Conservation (phyloP, 1,140 invertebrate genomes). For the Glossosoma conforme region DNA sequence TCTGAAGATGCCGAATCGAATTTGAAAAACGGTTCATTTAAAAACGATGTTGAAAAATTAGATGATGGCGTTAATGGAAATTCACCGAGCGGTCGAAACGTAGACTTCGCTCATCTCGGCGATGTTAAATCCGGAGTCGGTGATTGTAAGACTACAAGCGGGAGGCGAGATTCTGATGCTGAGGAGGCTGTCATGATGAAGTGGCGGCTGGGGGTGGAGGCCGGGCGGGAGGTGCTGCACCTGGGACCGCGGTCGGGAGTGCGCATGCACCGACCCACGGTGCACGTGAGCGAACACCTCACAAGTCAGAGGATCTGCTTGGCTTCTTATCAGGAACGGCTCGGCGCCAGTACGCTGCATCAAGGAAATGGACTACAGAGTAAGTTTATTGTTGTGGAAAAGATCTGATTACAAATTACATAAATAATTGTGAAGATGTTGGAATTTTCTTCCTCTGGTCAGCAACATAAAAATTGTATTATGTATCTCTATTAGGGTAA, state of each 20-base stretch:
- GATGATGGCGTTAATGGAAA: too few species aligned
- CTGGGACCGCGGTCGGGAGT: conserved; percentile 46
- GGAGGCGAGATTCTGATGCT: background rate
- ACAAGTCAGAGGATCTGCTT: conserved; percentile 70
- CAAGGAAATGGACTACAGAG: conserved; percentile 31
- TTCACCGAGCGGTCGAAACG: too few species aligned
- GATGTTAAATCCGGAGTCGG: too few species aligned
- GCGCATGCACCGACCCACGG: conserved; percentile 62
- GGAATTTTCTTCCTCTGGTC: background rate
- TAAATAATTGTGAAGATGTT: background rate
- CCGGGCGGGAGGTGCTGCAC: conserved; percentile 37
- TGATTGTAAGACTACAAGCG: background rate
- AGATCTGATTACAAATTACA: background rate
- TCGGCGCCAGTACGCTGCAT: conserved; percentile 48
- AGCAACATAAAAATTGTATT: background rate
- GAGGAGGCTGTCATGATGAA: background rate
- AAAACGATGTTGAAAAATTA: too few species aligned
- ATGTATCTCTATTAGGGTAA: too few species aligned
- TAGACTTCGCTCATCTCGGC: too few species aligned
- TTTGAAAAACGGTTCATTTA: too few species aligned
- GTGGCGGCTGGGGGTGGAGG: conserved; percentile 9
- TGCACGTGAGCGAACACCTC: conserved; percentile 67
- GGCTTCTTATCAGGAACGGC: conserved; percentile 64
- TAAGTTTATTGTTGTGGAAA: too few species aligned
- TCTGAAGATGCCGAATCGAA: too few species aligned